Base-by-base conservation (phyloP, 2,113 vertebrate genomes). In the Penelope pileata region DNA sequence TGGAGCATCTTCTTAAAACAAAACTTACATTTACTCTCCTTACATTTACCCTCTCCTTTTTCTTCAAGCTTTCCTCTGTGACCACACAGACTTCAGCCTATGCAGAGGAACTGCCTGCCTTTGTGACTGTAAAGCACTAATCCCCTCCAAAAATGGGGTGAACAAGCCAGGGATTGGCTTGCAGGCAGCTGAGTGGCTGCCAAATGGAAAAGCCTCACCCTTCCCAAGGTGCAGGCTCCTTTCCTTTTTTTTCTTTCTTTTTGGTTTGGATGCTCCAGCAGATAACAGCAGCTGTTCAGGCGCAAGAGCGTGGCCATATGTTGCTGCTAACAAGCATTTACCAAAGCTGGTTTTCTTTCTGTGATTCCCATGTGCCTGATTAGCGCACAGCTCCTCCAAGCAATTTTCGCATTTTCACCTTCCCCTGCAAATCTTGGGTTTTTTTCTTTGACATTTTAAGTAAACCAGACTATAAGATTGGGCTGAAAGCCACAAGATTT, bases 271-370 rank as follows among this genome's bases (percentile, higher is more conserved):
- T 85, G 70, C 68, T 90, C 82, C 82, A 42, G 93, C 58, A 91
- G 91, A 47, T 76, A 85, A 83, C 79, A 67, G 94, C 93, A 93
- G 93, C 91, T 94, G 96, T 3, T 90, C 48, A 10, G 88, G 95
- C 91, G 82, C 74, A 85, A 36, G 74, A 64, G n/a, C 1, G 10
- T 2, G 54, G 90, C 78, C 93, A 85, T 95, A 93, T 95, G 88
- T 48, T 94, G 92, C 27, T 83, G 63, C 85, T 96, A 96, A 96
- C 92, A 94, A 96, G 93, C 95, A 73, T 80, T 91, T 95, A 83
- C 92, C 36, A 85, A 79, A 90, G 90, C 78, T 36, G 70, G 48
- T 91, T 96, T 64, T 68, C 40, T 73, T 72, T 40, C 82, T 4
- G 1, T 22, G 53, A 96, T 87, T 93, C 95, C 90, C 93, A 27